Base-by-base conservation (phyloP, 2,797 vertebrate species). In the Girardinus metallicus region DNA sequence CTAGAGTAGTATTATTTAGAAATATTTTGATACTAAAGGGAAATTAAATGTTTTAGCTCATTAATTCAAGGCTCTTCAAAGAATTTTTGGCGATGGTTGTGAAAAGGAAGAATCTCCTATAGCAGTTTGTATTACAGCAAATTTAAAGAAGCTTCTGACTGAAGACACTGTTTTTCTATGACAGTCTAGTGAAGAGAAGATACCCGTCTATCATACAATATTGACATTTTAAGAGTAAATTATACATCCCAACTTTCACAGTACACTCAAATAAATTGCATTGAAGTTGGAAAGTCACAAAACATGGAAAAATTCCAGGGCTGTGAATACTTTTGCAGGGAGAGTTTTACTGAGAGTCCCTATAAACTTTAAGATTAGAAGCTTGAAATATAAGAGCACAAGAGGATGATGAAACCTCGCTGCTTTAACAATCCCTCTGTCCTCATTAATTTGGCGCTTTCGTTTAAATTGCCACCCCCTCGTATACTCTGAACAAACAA, bases 401-500 rank as follows among this genome's bases (percentile, higher is more conserved):
- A 15, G 31, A 80, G 66, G 8, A 74, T 41, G 49, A 51, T 15
- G 41, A 29, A 12, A 11, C 36, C 46, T 43, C 29, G 47, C 29
- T 44, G 62, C 75, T 74, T 57, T 31, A 60, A 13, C 23, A 51
- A 73, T 66, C 39, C 43, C 57, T 79, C 46, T 39, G 15, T 46
- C 18, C 18, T 70, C 39, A 66, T 76, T 72, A 36, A 64, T 60
- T 73, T 4, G 66, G 5, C 36, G 21, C 73, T 77, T 76, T 64
- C 23, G 15, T 81, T 83, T 75, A 70, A 74, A 79, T 60, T 80
- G 6, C 77, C 77, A 77, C 16, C 39, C 1, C 7, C 74, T 12
- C 9, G 3, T 44, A 66, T 76, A 21, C 49, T 78, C 0, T 43
- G 34, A 70, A 64, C 64, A 44, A 83, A 80, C 62, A 81, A 8